Base-by-base conservation (phyloP, 2,797 vertebrate species). In the Yasuhikotakia modesta region DNA sequence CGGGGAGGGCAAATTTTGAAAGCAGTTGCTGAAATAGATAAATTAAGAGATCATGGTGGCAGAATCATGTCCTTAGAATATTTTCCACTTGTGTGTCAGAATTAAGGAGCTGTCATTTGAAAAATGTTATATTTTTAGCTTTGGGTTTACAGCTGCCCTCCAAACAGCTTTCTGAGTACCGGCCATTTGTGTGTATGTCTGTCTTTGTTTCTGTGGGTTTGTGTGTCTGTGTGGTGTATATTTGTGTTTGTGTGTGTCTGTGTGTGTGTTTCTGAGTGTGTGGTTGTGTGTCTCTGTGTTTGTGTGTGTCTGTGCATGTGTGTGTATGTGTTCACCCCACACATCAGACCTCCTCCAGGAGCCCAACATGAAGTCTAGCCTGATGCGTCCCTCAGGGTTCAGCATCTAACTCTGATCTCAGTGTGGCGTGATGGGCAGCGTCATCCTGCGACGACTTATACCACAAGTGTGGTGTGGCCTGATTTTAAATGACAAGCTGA, bases 401-500 rank as follows among this genome's bases (percentile, higher is more conserved):
- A 24, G n/a, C 79, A 74, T 73, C 75, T 73, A 74, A 73, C 77
- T 63, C 71, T 78, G 80, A 73, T 83, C 72, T 65, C 78, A 83
- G 57, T 65, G 70, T 77, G 79, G 78, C 83, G 75, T 84, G 81
- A 79, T 22, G 11, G 76, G 69, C 79, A 79, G 65, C 35, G 17
- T 76, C 75, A 78, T 72, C n/a, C 14, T 73, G 27, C 48, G n/a
- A 55, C 68, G 81, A 78, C 66, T 81, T 81, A 72, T 80, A 81
- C 74, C 75, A 73, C 60, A 70, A 68, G 74, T 64, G 55, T 84
- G 73, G 61, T 73, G 68, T 82, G 76, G 76, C 80, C 70, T 84
- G 81, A 80, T 85, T 83, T 77, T 70, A 83, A 72, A 84, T 72
- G 87, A 84, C 76, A 83, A 74, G 75, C 35, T 65, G 70, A 68